Base-by-base conservation (phyloP, 2,888 invertebrate species). In the Priocnemis perturbator region DNA sequence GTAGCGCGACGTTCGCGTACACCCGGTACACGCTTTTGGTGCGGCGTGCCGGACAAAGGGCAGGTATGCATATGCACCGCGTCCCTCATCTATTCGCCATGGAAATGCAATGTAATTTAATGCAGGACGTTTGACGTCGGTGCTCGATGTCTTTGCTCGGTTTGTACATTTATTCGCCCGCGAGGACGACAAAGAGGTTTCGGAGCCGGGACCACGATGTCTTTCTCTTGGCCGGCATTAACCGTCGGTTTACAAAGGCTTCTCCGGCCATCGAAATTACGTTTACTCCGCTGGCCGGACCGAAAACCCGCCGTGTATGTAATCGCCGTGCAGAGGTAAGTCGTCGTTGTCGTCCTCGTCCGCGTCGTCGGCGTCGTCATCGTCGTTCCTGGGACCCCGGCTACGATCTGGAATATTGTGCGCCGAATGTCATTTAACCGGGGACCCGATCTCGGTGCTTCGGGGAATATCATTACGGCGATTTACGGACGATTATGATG, bases 31-130 rank as follows among this genome's bases (percentile, higher is more conserved):
- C 69, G 63, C 58, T 73, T 79, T 81, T 73, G 73, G 77, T 69
- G 69, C 68, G 70, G 64, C 74, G 63, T 63, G 74, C 48, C 64
- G 77, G 79, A 82, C 83, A 83, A 84, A 84, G 82, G 78, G 69
- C 62, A 72, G 73, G 74, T 73, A 76, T 77, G 77, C 77, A 76
- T 74, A 77, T 77, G 79, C 73, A 55, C 76, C 74, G 75, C 72
- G 68, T 73, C 71, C 73, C 71, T 78, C 65, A 72, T 77, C 83
- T 76, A 80, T 80, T 82, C 79, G 80, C 81, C 83, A 78, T 83
- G 84, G 81, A 85, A 84, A 84, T 81, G 67, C 82, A 78, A 79
- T 75, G 82, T 77, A 85, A 85, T 81, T 82, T 79, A 77, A 75
- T 75, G 82, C 80, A 75, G 78, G 78, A 82, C 82, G 85, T 83